These are phyloP conservation scores for Argyra leucocephala DNA, from an alignment of 2,888 invertebrate species.

Conservation along the genomic window DNA sequence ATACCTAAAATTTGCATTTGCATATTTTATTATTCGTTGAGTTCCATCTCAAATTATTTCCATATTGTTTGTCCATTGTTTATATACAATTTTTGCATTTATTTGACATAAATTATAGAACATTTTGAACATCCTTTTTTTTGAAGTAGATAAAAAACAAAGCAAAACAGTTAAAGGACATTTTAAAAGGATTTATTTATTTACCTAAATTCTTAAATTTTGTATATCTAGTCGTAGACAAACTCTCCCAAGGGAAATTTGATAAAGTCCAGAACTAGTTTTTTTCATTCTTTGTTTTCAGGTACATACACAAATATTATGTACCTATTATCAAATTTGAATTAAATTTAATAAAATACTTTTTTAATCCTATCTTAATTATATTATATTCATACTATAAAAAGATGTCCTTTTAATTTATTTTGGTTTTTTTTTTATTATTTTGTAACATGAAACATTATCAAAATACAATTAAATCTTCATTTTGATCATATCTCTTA, in stretches of 20 bases:
- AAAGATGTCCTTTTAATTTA: no score
- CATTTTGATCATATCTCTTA: neutral
- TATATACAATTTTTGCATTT: neutral
- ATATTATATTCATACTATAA: no score
- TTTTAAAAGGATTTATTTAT: neutral
- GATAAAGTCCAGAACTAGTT: no score
- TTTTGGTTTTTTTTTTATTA: neutral
- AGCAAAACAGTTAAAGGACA: neutral
- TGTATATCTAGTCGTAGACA: neutral
- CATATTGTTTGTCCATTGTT: no score
- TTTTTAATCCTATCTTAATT: neutral
- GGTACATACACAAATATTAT: no score
- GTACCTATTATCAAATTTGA: no score
- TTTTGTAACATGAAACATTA: neutral
- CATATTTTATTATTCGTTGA: no score
- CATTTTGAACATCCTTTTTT: no score
- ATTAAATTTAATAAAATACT: neutral
- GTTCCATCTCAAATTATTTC: no score
- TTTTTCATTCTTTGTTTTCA: no score
- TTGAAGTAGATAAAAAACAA: no score
- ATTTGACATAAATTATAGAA: neutral
- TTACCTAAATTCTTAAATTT: neutral
- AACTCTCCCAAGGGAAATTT: neutral
- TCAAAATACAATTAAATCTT: neutral
- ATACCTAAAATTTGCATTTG: no score